Conservation (phyloP, 2,797 vertebrate species). For the Lacerta bilineata region DNA sequence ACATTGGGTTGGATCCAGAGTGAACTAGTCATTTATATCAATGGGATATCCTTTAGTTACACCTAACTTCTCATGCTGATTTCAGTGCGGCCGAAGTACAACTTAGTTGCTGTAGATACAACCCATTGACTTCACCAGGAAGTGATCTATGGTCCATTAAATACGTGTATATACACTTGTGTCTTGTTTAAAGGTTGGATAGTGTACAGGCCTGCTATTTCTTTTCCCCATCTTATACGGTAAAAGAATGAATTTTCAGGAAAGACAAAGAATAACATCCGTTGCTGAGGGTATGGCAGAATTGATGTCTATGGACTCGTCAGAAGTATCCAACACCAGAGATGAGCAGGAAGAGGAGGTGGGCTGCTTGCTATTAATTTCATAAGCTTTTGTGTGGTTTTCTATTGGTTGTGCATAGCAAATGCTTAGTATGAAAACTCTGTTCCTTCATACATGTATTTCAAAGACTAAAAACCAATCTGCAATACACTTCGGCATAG, state of each 20-base stretch:
- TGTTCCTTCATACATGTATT: neutral
- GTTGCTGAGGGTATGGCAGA: neutral
- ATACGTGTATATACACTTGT: neutral
- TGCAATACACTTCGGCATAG: too few relatives aligned
- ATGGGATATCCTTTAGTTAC: neutral
- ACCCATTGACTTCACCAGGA: neutral
- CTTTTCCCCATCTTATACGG: neutral
- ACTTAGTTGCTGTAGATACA: neutral
- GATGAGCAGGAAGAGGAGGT: slow-evolving; percentile 30
- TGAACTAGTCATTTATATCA: neutral
- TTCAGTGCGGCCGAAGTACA: neutral
- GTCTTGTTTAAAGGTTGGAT: neutral
- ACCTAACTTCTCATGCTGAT: neutral
- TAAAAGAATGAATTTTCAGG: slow-evolving; percentile 49
- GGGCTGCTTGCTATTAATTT: neutral
- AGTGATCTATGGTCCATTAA: neutral
- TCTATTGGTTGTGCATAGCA: neutral
- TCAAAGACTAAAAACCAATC: neutral
- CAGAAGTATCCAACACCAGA: neutral
- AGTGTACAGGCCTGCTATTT: neutral
- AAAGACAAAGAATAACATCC: neutral
- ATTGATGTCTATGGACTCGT: slow-evolving; percentile 6
- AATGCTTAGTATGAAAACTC: neutral
- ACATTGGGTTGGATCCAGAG: neutral
- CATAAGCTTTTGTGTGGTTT: neutral